Base-by-base conservation (phyloP, 2,113 vertebrate genomes). In the Crypturellus undulatus region DNA sequence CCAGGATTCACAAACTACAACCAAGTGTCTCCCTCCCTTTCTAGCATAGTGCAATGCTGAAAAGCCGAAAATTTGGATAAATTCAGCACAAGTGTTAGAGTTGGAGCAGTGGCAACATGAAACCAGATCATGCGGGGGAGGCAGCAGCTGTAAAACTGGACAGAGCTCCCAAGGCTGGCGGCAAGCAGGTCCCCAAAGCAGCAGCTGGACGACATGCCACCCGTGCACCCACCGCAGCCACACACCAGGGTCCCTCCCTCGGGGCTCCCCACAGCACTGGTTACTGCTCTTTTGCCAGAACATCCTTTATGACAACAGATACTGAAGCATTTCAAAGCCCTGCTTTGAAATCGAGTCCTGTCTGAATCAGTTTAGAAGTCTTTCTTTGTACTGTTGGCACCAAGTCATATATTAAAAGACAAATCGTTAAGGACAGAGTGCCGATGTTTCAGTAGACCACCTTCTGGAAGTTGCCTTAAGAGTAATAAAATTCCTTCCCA, bases 221-320 rank as follows among this genome's bases (percentile, higher is more conserved):
- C 43, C 20, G 34, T 0, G 1, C 5, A 51, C 10, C 16, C 2
- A 38, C 49, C 42, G 79, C 32, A 18, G 54, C 54, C 30, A 15
- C 30, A 10, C 30, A 18, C 22, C 45, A 51, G 26, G 40, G 24
- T 65, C 49, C 24, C 19, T 59, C 18, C 69, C 36, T 30, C 38
- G 62, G n/a, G 42, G 26, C 34, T 64, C 69, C 47, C 56, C 52
- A 30, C 42, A 34, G 75, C 62, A 45, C 58, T 52, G 34, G 43
- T 26, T 63, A 4, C 69, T 51, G 32, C 18, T 45, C 14, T 62
- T 36, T 45, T 79, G n/a, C 25, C 42, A 84, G 84, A 79, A 70
- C 28, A 75, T 25, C 38, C 56, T 84, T 76, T 59, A 42, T 13
- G 32, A 72, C 34, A 49, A 42, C 43, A 82, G 77, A 49, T 21